phyloP scores from a whole-genome alignment of 2,797 vertebrate genomes.

The Todus mexicanus region DNA sequence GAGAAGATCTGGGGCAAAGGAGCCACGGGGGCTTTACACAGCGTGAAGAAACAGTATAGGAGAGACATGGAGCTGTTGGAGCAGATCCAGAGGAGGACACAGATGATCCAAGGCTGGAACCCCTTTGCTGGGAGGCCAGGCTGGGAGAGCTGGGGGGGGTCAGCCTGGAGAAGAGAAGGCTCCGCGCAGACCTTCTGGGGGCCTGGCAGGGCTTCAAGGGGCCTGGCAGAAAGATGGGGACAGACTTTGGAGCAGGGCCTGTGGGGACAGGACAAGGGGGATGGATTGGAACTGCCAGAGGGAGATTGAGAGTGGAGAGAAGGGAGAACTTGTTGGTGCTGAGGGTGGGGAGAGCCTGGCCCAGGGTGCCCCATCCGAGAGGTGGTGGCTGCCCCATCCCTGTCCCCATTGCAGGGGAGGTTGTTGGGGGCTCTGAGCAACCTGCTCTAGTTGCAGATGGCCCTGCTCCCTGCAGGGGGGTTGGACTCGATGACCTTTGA shows the following conservation, averaged over 20 bases:
- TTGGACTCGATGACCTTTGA: not conserved
- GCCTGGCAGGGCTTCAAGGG: no score
- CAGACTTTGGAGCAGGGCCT: no score
- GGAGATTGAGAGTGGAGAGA: not conserved
- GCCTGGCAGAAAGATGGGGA: not conserved
- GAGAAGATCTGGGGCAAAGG: no score
- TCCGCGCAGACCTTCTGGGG: not conserved
- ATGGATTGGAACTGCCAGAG: not conserved
- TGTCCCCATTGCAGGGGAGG: not conserved
- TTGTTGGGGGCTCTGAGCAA: not conserved
- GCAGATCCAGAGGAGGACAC: no score
- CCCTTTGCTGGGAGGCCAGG: not conserved
- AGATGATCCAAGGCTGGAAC: not conserved
- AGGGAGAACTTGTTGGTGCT: not conserved
- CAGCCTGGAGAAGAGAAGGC: not conserved
- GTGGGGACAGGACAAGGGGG: not conserved
- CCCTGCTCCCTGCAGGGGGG: not conserved
- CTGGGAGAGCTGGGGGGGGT: not conserved
- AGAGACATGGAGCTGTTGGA: no score
- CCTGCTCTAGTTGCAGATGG: not conserved
- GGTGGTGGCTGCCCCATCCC: not conserved
- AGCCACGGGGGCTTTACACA: rapidly evolving
- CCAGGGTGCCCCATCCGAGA: not conserved
- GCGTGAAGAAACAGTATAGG: not conserved
- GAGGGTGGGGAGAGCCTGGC: not conserved